phyloP scores from a whole-genome alignment of 1,140 invertebrate species.

The Lepidurus arcticus region DNA sequence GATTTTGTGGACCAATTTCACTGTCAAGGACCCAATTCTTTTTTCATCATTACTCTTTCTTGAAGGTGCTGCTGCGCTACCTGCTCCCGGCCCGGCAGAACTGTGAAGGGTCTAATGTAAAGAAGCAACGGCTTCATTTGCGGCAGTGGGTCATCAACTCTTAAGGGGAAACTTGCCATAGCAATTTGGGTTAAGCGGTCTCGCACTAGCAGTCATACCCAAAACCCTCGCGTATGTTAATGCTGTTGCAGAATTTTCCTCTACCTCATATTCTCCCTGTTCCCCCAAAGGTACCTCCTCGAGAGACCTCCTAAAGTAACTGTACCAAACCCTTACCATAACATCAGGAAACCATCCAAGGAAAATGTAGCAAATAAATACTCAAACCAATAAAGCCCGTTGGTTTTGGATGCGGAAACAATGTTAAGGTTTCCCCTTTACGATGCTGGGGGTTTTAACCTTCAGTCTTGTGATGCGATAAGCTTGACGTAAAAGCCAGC shows the following conservation, averaged over 20 bases:
- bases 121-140: conserved; percentile 4
- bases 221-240: background rate
- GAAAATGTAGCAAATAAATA: background rate
- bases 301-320: background rate
- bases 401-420: conserved; percentile 11
- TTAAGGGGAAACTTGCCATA: background rate
- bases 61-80: background rate
- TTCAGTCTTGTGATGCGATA: background rate
- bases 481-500: background rate
- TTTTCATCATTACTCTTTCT: background rate
- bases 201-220: background rate
- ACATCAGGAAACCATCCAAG: background rate
- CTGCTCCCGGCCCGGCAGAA: background rate
- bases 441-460: background rate
- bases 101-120: background rate
- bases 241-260: background rate
- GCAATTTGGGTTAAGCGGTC: conserved; percentile 8
- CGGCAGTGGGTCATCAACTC: conserved; percentile 11
- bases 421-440: background rate
- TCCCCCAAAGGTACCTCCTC: background rate
- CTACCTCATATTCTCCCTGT: background rate
- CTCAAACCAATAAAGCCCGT: background rate
- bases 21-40: conserved; percentile 2
- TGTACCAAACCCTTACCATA: background rate
- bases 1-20: background rate